phyloP scores from a whole-genome alignment of 2,888 invertebrate genomes.

The Polydrusus tereticollis region DNA sequence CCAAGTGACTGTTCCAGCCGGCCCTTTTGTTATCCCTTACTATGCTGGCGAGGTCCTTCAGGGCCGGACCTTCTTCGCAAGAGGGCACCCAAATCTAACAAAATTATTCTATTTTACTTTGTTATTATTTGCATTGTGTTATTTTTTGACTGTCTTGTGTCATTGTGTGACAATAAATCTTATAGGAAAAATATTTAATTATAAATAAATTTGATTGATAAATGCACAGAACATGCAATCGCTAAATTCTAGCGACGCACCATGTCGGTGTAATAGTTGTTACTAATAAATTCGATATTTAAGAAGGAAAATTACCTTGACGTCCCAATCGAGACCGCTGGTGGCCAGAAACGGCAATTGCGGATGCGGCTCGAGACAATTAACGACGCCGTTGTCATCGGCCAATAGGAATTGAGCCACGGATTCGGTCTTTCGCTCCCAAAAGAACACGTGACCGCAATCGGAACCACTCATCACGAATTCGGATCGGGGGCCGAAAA shows the following conservation, averaged over 20 bases:
- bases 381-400: constrained; percentile 88
- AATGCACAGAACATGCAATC: no score
- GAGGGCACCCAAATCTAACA: constrained; percentile 80
- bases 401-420: constrained; percentile 91
- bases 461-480: constrained; percentile 95
- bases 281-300: neutral
- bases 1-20: constrained; percentile 39
- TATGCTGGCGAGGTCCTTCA: constrained; percentile 69
- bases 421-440: constrained; percentile 90
- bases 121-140: no score
- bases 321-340: constrained; percentile 90
- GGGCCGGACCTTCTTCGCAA: constrained; percentile 71
- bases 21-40: constrained; percentile 58
- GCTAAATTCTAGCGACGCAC: no score
- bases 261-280: neutral
- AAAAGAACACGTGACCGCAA: constrained; percentile 89
- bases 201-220: no score
- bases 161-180: no score
- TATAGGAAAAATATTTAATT: no score
- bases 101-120: no score
- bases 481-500: constrained; percentile 92
- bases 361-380: constrained; percentile 90
- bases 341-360: constrained; percentile 88
- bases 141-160: no score
- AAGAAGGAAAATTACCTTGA: constrained; percentile 75